These are phyloP conservation scores for Tyto alba DNA, from an alignment of 2,113 vertebrate species.

Conservation along the genomic window DNA sequence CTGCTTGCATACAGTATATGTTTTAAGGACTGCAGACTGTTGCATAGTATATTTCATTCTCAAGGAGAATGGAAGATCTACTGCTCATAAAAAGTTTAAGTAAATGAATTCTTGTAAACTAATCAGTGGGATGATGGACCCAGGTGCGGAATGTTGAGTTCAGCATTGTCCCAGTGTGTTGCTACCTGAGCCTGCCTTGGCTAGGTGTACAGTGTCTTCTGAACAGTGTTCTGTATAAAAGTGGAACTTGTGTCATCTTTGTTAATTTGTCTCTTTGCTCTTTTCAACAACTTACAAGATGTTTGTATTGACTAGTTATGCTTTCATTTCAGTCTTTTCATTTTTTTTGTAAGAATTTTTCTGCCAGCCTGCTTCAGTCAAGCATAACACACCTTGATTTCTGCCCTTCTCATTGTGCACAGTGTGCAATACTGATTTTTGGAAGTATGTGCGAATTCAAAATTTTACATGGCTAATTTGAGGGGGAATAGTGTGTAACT, in stretches of 20 bases:
- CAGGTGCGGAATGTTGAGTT: neutral
- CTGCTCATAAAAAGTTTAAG: neutral
- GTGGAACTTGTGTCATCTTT: neutral
- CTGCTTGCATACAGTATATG: neutral
- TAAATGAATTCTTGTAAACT: neutral
- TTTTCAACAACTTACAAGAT: neutral
- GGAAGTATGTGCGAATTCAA: neutral
- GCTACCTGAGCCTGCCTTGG: neutral
- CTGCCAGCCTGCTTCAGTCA: neutral
- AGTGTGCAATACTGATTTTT: neutral
- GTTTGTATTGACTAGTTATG: neutral
- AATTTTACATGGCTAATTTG: neutral
- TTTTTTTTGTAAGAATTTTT: neutral
- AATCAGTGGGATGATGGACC: neutral
- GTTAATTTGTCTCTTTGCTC: neutral
- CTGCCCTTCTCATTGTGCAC: neutral
- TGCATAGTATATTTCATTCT: neutral
- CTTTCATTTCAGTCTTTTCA: neutral
- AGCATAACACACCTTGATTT: neutral
- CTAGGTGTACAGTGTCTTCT: neutral
- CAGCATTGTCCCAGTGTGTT: rapidly evolving
- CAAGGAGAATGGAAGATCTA: neutral
- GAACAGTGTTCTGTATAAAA: neutral
- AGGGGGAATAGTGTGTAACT: neutral
- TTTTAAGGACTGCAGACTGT: neutral